Evolutionary conservation across 2,888 invertebrate species (phyloP), one percentile per base, ranked within the genome.

Genomic region (Dryadula phaetusa): DNA sequence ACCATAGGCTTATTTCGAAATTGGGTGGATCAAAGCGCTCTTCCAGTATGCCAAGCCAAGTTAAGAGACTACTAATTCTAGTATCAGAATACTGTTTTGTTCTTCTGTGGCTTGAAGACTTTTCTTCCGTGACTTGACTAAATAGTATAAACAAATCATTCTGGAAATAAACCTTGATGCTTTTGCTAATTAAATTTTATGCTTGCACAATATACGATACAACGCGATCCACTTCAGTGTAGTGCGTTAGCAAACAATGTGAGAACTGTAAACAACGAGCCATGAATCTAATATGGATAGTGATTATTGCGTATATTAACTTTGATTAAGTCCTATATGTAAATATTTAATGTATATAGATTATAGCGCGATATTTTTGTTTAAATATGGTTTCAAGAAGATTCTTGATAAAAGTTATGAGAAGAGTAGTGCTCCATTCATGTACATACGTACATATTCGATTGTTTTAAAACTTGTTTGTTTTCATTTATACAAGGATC

Each of bases 141-240:
- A n/a, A n/a, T n/a, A n/a, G n/a, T n/a, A n/a, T n/a, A n/a, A n/a
- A n/a, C n/a, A n/a, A n/a, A n/a, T 16, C 34, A 20, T 54, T 16
- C 8, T 22, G n/a, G 20, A 37, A 20, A 37, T 37, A 14, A n/a
- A n/a, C 34, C 20, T 37, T 14, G 8, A 54, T 54, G 37, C 54
- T 37, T 54, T 54, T 54, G 54, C 20, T 37, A 54, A 54, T 54
- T 14, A 54, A 37, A 7, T 54, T 54, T 5, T 16, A n/a, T 28
- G 28, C 28, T 16, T 16, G 28, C 49, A n/a, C 16, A 52, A 52
- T 52, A 52, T 16, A n/a, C n/a, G n/a, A 28, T 52, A 10, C 28
- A 3, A 28, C 16, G 28, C 28, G 16, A 52, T 52, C n/a, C 49
- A 28, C 49, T 52, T 28, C 4, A 16, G 32, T 28, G 28, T 32